phyloP scores from a whole-genome alignment of 2,797 vertebrate species.

The Lepus oiostolus region DNA sequence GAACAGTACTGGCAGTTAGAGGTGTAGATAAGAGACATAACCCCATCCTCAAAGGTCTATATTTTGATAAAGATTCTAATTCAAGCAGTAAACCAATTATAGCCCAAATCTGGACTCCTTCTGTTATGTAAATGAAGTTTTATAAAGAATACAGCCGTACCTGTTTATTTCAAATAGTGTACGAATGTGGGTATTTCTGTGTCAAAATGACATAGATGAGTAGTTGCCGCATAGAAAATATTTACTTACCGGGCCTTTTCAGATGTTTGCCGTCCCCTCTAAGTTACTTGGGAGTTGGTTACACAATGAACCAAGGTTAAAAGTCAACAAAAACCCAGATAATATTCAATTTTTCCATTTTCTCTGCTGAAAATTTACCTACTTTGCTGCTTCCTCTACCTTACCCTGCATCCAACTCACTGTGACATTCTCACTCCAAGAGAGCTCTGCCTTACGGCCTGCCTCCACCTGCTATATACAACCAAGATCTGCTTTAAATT shows the following conservation, averaged over 20 bases:
- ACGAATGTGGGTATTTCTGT: not conserved
- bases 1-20: conserved; percentile 3
- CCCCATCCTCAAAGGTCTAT: not conserved
- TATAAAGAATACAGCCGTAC: not conserved
- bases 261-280: not conserved
- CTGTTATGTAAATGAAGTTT: not conserved
- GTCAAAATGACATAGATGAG: not conserved
- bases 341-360: not conserved
- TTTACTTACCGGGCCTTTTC: conserved; percentile 2
- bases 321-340: not conserved
- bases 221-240: conserved; percentile 1
- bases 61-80: conserved; percentile 46
- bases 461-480: not conserved
- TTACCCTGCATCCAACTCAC: not conserved
- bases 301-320: not conserved
- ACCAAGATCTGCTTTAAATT: not conserved
- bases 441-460: not conserved
- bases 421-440: not conserved
- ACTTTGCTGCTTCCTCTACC: not conserved
- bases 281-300: not conserved
- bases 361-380: not conserved
- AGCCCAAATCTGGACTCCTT: not conserved
- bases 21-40: not conserved
- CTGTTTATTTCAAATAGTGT: not conserved
- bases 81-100: not conserved